These are phyloP conservation scores for Okapia johnstoni DNA, from an alignment of 2,113 vertebrate genomes.

Conservation along the genomic window DNA sequence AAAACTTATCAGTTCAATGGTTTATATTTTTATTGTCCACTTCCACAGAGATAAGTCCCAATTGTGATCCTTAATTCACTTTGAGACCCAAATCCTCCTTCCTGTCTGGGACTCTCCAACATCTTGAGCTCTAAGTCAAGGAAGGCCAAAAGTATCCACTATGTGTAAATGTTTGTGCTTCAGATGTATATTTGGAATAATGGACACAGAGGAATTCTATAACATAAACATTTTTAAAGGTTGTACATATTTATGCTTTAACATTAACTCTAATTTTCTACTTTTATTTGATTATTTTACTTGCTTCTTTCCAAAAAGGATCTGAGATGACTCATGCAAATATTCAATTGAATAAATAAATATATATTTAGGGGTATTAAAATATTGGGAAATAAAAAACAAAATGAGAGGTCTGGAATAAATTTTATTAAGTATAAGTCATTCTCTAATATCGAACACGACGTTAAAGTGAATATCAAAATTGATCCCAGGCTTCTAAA, in stretches of 20 bases:
- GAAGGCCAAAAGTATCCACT: neutral
- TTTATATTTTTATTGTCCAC: neutral
- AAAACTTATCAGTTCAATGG: neutral
- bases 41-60: neutral
- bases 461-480: neutral
- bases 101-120: neutral
- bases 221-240: neutral
- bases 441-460: neutral
- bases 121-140: neutral
- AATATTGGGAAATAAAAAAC: neutral
- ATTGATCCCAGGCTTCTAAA: neutral
- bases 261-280: neutral
- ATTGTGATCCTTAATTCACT: neutral
- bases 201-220: neutral
- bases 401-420: neutral
- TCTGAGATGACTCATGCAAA: neutral
- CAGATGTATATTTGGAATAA: neutral
- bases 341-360: neutral
- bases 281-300: neutral
- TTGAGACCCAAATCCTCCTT: neutral
- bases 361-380: neutral
- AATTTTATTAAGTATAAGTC: neutral
- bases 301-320: neutral
- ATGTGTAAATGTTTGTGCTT: neutral
- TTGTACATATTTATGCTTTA: neutral